Conservation (phyloP, 2,113 vertebrate genomes). For the Pachyramphus minor region DNA sequence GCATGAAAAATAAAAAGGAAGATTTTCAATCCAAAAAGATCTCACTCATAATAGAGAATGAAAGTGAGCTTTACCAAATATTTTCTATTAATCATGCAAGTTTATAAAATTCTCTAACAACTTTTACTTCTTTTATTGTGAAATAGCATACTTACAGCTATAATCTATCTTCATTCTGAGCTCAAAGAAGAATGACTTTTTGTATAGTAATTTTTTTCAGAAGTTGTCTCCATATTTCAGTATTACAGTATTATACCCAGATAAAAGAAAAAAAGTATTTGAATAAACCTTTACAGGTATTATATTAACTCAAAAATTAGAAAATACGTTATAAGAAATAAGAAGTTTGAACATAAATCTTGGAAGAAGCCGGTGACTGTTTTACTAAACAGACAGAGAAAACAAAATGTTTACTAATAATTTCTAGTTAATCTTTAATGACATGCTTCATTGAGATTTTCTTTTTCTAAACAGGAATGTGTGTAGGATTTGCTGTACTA, state of each 20-base stretch:
- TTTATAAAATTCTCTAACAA: background rate
- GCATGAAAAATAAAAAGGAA: background rate
- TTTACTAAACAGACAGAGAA: background rate
- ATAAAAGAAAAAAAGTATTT: background rate
- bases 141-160: background rate
- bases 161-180: background rate
- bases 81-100: background rate
- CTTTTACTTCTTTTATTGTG: background rate
- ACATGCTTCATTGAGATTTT: background rate
- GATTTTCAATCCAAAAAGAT: background rate
- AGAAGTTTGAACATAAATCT: background rate
- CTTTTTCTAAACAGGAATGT: background rate
- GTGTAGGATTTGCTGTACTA: background rate
- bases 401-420: background rate
- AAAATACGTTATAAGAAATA: background rate
- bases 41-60: background rate
- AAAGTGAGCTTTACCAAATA: background rate
- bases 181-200: background rate
- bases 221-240: background rate
- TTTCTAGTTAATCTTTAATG: background rate
- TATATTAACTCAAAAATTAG: background rate
- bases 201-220: background rate
- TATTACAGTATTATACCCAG: background rate
- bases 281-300: background rate
- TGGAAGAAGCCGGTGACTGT: background rate